Conservation (phyloP, 1,140 invertebrate species). For the Trinorchestia longiramus region DNA sequence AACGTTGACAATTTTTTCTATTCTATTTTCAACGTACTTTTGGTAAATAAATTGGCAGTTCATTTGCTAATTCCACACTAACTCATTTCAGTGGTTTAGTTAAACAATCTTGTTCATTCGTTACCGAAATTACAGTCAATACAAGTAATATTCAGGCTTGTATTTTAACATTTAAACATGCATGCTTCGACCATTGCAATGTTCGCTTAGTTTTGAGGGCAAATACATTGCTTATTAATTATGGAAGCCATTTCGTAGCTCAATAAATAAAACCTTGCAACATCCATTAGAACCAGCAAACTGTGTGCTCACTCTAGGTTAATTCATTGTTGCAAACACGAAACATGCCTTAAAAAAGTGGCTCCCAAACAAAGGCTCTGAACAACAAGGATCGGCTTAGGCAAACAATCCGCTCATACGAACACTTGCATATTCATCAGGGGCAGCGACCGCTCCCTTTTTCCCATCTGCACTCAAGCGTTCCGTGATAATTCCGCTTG, state of each 20-base stretch:
- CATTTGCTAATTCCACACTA: background rate
- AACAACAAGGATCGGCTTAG: constrained; percentile 48
- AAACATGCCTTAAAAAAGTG: background rate
- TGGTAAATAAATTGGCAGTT: background rate
- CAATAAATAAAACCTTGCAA: background rate
- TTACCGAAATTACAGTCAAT: background rate
- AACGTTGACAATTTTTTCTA: no score
- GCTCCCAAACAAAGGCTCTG: constrained; percentile 39
- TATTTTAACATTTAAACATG: background rate
- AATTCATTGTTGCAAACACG: constrained; percentile 40
- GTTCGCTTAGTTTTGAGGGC: background rate
- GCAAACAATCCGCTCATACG: constrained; percentile 38
- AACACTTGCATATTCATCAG: constrained; percentile 31
- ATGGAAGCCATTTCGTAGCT: constrained; percentile 13
- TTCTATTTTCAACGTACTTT: no score
- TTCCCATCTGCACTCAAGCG: background rate
- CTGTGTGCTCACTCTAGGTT: background rate
- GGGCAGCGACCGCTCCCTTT: background rate
- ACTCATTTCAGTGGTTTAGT: background rate
- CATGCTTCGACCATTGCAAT: background rate
- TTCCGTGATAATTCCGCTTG: constrained; percentile 18
- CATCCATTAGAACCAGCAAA: constrained; percentile 35
- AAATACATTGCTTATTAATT: constrained; percentile 37
- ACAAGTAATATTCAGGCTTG: background rate
- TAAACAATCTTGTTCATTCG: background rate